Conservation (phyloP, 2,113 vertebrate species). For the Numida meleagris region DNA sequence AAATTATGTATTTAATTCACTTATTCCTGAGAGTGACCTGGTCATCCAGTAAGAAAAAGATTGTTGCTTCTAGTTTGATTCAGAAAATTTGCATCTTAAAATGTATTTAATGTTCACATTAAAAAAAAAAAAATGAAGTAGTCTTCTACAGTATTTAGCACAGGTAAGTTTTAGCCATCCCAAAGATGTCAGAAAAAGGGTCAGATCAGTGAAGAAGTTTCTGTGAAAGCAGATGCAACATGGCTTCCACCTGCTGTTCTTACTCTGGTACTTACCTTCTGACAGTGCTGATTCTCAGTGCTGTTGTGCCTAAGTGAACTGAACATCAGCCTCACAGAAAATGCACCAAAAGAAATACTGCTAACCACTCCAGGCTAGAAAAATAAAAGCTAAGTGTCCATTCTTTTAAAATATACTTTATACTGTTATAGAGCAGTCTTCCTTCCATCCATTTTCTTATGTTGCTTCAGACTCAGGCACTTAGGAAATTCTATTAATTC, state of each 20-base stretch:
- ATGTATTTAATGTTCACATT: not conserved
- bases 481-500: not conserved
- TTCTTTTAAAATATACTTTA: constrained; percentile 3
- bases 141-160: not conserved
- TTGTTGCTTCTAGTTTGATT: constrained; percentile 26
- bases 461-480: not conserved
- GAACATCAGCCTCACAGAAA: not conserved
- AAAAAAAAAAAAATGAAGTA: not conserved
- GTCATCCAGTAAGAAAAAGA: not conserved
- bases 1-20: constrained; percentile 46
- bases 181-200: not conserved
- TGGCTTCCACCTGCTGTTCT: not conserved
- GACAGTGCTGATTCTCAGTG: constrained; percentile 30
- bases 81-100: not conserved
- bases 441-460: not conserved
- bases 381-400: constrained; percentile 30
- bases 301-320: constrained; percentile 1
- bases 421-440: not conserved
- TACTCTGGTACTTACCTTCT: constrained; percentile 50
- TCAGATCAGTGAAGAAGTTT: constrained; percentile 41
- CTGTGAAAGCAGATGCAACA: constrained; percentile 29
- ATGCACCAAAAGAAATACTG: constrained; percentile 6
- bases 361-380: constrained; percentile 9
- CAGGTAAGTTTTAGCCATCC: not conserved
- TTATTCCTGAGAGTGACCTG: not conserved